A percentile compares a stretch with the other conserved stretches of the same genome.
These are phyloP conservation scores for Dryocosmus kuriphilus DNA, from an alignment of 2,888 invertebrate species.

Conservation along the genomic window DNA sequence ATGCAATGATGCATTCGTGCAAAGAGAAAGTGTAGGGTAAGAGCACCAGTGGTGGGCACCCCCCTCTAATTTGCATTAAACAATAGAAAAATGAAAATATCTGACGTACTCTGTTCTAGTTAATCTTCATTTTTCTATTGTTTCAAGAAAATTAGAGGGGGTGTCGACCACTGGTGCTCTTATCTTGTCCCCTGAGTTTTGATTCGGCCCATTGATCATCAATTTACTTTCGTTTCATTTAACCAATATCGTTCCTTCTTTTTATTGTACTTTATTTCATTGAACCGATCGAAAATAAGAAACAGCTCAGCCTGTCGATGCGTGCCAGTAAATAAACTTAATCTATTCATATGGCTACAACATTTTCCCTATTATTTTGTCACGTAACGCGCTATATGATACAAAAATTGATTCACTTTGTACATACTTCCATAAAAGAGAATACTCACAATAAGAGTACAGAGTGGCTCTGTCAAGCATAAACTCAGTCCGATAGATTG, in stretches of 20 bases:
- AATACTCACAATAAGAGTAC: slow-evolving; percentile 37
- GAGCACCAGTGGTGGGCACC: no score
- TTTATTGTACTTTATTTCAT: neutral
- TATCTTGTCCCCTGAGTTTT: neutral
- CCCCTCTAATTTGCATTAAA: no score
- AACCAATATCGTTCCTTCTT: neutral
- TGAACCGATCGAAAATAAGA: slow-evolving; percentile 17
- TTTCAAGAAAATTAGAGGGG: no score
- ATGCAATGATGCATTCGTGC: neutral
- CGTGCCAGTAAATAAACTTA: slow-evolving; percentile 59
- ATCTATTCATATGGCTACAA: slow-evolving; percentile 50
- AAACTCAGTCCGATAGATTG: slow-evolving; percentile 27
- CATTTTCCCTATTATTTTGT: slow-evolving; percentile 23
- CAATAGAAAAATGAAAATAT: no score
- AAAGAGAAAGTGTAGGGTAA: neutral
- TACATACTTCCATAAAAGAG: slow-evolving; percentile 63
- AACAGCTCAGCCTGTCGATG: slow-evolving; percentile 52
- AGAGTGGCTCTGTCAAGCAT: slow-evolving; percentile 31
- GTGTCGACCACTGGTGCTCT: no score
- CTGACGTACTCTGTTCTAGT: no score
- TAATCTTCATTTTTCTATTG: no score
- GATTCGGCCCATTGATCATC: neutral
- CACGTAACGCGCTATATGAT: slow-evolving; percentile 58
- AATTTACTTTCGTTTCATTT: slow-evolving; percentile 9
- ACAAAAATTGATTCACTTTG: slow-evolving; percentile 68